Evolutionary conservation across 2,888 invertebrate genomes (phyloP).

Genomic region (Hemaris fuciformis): DNA sequence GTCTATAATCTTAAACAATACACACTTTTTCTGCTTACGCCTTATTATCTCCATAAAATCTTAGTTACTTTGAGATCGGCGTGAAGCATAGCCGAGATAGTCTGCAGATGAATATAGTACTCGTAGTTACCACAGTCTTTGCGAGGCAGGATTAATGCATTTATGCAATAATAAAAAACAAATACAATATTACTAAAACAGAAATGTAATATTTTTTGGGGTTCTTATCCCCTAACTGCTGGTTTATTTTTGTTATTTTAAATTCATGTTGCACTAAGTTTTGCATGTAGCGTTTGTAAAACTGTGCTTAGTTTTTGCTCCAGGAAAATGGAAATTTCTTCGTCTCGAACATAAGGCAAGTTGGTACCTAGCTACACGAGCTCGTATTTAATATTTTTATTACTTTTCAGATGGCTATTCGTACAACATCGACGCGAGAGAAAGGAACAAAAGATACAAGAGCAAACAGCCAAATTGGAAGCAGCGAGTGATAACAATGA

Average conservation of each 20-base stretch:
- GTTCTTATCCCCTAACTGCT: not conserved
- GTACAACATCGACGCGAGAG: conserved; percentile 49
- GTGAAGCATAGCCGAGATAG: too few species aligned
- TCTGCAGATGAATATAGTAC: too few species aligned
- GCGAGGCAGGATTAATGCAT: too few species aligned
- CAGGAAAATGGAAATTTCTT: not conserved
- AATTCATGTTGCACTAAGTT: not conserved
- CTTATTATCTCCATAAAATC: too few species aligned
- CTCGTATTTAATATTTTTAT: conserved; percentile 3
- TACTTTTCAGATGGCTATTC: conserved; percentile 65
- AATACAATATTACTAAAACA: too few species aligned
- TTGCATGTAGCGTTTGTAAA: not conserved
- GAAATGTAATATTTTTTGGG: not conserved
- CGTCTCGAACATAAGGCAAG: not conserved
- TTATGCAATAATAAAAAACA: too few species aligned
- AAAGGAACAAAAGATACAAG: conserved; percentile 15
- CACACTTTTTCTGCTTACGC: too few species aligned
- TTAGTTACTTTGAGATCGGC: too few species aligned
- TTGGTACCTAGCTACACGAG: not conserved
- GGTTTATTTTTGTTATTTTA: not conserved
- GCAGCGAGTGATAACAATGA: not conserved
- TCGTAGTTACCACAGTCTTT: too few species aligned
- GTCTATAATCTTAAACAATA: too few species aligned
- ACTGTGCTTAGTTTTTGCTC: not conserved
- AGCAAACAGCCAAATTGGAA: not conserved